These are phyloP conservation scores for Carcina quercana DNA, from an alignment of 2,888 invertebrate genomes.

Conservation along the genomic window DNA sequence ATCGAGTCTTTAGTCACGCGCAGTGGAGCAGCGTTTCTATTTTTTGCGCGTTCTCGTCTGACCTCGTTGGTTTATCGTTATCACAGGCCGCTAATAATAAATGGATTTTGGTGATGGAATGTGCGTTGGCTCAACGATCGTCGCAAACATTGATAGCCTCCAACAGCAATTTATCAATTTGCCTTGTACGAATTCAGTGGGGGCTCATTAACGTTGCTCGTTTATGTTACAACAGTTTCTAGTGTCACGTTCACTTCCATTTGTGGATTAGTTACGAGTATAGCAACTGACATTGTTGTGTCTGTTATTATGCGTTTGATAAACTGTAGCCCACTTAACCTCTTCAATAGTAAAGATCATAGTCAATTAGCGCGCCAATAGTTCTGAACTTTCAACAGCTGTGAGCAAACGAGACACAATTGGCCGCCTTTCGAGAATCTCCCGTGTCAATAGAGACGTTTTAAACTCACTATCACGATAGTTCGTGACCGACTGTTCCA, in stretches of 20 bases:
- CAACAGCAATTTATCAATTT: conserved; percentile 30
- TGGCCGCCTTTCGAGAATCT: conserved; percentile 37
- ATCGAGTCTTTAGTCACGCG: conserved; percentile 66
- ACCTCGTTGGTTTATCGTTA: conserved; percentile 72
- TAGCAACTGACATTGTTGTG: conserved; percentile 28
- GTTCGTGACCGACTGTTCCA: conserved; percentile 27
- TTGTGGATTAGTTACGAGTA: conserved; percentile 24
- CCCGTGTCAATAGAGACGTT: conserved; percentile 39
- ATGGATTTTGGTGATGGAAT: conserved; percentile 53
- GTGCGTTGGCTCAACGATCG: conserved; percentile 32
- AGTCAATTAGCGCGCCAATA: conserved; percentile 57
- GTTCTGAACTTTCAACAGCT: conserved; percentile 53
- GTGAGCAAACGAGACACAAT: conserved; percentile 48
- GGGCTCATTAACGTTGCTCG: background rate
- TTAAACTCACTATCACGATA: conserved; percentile 35
- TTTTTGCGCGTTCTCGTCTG: conserved; percentile 67
- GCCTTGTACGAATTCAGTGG: background rate
- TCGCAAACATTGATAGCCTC: conserved; percentile 52
- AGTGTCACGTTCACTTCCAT: conserved; percentile 18
- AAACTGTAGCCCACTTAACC: conserved; percentile 55
- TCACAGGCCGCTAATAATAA: conserved; percentile 62
- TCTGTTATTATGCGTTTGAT: conserved; percentile 32
- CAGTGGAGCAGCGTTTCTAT: conserved; percentile 65
- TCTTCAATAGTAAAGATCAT: conserved; percentile 51
- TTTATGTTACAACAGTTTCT: conserved; percentile 10